phyloP scores from a whole-genome alignment of 2,113 vertebrate species.

The Apaloderma vittatum region DNA sequence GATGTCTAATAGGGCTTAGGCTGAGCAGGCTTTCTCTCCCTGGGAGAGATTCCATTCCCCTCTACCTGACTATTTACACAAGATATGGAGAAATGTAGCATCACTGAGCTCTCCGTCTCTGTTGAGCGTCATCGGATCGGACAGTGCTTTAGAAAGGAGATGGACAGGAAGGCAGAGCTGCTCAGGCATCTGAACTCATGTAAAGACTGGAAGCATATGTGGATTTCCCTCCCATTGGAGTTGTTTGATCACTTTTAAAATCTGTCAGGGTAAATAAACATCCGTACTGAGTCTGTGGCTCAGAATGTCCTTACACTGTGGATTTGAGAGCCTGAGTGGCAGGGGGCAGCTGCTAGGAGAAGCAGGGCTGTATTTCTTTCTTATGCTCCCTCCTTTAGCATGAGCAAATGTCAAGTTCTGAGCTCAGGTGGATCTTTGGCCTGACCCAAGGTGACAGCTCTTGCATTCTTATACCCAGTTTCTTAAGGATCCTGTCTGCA shows the following conservation, averaged over 20 bases:
- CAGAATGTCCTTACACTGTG: background rate
- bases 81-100: background rate
- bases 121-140: background rate
- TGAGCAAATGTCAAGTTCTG: background rate
- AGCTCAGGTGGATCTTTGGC: background rate
- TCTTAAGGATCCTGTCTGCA: background rate
- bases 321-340: background rate
- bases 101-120: background rate
- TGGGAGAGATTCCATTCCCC: background rate
- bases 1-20: background rate
- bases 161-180: background rate
- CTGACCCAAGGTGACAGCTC: background rate
- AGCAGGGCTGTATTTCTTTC: background rate
- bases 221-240: background rate
- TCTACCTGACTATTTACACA: background rate
- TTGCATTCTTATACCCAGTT: background rate
- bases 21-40: background rate
- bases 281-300: background rate
- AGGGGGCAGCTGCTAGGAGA: background rate
- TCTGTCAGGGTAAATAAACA: background rate
- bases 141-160: background rate
- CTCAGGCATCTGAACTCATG: background rate
- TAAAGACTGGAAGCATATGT: background rate
- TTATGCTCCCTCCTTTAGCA: background rate
- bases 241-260: background rate